Conservation (phyloP, 2,888 invertebrate genomes). For the Lepeophtheirus nordmannii region DNA sequence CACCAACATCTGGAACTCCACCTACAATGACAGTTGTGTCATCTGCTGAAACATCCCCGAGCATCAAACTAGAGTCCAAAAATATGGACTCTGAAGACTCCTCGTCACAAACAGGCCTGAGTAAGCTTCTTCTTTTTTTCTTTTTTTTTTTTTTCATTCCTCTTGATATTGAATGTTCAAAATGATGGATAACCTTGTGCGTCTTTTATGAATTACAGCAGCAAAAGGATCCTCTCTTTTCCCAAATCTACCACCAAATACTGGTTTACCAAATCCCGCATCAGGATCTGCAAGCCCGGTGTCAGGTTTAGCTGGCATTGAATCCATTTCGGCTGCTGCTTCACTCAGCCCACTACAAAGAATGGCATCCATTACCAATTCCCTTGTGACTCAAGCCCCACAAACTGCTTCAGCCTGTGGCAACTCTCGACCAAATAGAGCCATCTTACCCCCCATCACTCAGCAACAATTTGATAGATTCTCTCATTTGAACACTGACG, state of each 20-base stretch:
- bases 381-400: conserved; percentile 52
- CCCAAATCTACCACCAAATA: neutral
- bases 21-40: neutral
- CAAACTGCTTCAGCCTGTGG: neutral
- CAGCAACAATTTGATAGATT: conserved; percentile 98
- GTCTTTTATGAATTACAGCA: neutral
- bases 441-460: conserved; percentile 90
- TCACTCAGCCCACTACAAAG: conserved; percentile 56
- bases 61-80: neutral
- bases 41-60: conserved; percentile 1
- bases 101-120: too few species aligned
- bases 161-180: too few species aligned
- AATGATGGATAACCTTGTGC: too few species aligned
- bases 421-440: conserved; percentile 43
- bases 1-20: neutral
- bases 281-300: conserved; percentile 4
- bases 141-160: too few species aligned
- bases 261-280: neutral
- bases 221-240: neutral
- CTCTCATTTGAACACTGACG: conserved; percentile 93
- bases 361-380: conserved; percentile 96
- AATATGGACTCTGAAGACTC: too few species aligned
- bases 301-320: neutral
- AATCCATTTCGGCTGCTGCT: neutral
- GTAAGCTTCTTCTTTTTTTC: too few species aligned